phyloP scores from a whole-genome alignment of 1,140 invertebrate genomes.

The Chlorops oryzae region DNA sequence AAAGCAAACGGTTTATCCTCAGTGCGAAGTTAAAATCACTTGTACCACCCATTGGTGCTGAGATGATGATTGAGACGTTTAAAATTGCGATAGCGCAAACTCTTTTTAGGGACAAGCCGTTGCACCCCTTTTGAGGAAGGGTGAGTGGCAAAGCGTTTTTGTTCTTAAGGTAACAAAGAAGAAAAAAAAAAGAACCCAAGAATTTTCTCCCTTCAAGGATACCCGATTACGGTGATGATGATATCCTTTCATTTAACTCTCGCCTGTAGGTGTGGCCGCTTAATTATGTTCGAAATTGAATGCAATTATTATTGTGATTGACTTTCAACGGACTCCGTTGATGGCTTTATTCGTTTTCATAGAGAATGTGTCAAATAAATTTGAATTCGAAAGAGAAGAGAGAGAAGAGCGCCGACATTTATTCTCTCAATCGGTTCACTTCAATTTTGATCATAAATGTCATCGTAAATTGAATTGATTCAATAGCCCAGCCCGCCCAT shows the following conservation, averaged over 20 bases:
- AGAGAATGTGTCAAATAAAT: not conserved
- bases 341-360: not conserved
- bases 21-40: too few species aligned
- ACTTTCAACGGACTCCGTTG: not conserved
- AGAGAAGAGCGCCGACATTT: too few species aligned
- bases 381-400: not conserved
- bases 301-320: not conserved
- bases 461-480: not conserved
- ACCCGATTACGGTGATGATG: not conserved
- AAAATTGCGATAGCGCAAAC: too few species aligned
- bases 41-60: too few species aligned
- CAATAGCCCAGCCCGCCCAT: too few species aligned
- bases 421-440: too few species aligned
- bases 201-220: not conserved
- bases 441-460: too few species aligned
- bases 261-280: not conserved
- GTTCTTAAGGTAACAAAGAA: not conserved
- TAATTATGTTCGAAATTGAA: not conserved
- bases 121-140: too few species aligned
- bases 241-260: not conserved
- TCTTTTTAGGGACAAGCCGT: too few species aligned
- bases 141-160: not conserved
- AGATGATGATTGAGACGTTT: too few species aligned
- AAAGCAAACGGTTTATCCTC: too few species aligned
- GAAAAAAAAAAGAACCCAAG: not conserved